Base-by-base conservation (phyloP, 2,113 vertebrate genomes). In the Cyrtonyx montezumae region DNA sequence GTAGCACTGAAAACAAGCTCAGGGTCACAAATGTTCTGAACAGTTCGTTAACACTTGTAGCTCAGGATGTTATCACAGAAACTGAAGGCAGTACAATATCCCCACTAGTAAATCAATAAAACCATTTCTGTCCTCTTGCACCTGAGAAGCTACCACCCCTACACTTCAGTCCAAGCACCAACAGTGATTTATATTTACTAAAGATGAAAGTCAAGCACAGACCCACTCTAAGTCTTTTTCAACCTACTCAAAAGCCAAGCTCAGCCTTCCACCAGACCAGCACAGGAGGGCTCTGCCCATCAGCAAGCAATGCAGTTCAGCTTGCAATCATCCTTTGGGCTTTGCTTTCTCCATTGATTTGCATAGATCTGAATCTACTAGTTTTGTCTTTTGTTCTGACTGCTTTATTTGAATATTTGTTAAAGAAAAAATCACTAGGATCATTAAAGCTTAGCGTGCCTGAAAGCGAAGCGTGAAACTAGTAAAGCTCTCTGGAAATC, bases 151-250 rank as follows among this genome's bases (percentile, higher is more conserved):
- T 43, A 93, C 65, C 78, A 82, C 46, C 36, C n/a, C 40, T 43
- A 58, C 11, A n/a, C 82, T 94, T 88, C 74, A 88, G n/a, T 11
- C 78, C 75, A 34, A 58, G 74, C 48, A 87, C 46, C 88, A 46
- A 42, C 40, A 46, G 69, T 81, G 58, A n/a, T 18, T 85, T 86
- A 7, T 78, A 74, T 84, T 91, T 79, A 84, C 25, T 34, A 40
- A 43, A 88, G 80, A 95, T 56, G 55, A 93, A 53, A 81, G 63
- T 59, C 62, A 91, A 95, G 53, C 85, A 91, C 78, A 84, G 88
- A 26, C 11, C n/a, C 59, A 53, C 28, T 36, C 26, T 5, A 49
- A 49, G 37, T 13, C 63, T 68, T 88, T 62, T 90, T 95, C 91
- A 79, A 86, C n/a, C 61, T 69, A 65, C 3, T 10, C 40, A 69